Evolutionary conservation across 2,797 vertebrate species (phyloP), one percentile per base, ranked within the genome.

Genomic region (Oophaga sylvatica): DNA sequence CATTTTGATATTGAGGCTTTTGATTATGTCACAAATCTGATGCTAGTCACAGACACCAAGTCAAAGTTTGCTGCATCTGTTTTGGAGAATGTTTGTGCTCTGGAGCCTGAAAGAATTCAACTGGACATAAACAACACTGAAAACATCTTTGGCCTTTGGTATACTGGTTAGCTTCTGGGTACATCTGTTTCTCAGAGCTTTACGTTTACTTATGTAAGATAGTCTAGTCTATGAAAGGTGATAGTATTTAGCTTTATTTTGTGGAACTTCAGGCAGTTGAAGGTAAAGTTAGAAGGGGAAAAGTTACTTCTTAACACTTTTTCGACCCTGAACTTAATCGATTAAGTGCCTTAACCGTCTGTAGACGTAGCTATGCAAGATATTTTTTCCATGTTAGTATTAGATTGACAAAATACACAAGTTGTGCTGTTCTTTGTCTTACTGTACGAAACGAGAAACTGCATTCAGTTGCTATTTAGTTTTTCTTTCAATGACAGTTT

Each of bases 321-420:
- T 91, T 92, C 70, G 62, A 94, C 95, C 94, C 93, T 94, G 94
- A 96, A 96, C 93, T 93, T 78, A 86, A 95, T 94, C 88, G 94
- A 95, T 95, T 93, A 94, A 99, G 98, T 99, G 98, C 98, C 98
- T 99, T 99, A 97, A 96, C 95, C 93, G 95, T 97, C 96, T 95
- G 95, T 97, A 96, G 96, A 97, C 95, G 95, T 95, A 97, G 97
- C 98, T 99, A 99, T 99, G 98, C 98, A 99, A 99, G 95, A 93
- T 96, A 96, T 97, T 94, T 95, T 87, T 97, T 94, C 95, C 95
- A 95, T 94, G 95, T 95, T 95, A 94, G 94, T 94, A 96, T 92
- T 94, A 92, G 92, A 93, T 90, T 91, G 94, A 95, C 93, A 92
- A 93, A 93, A 94, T 93, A 91, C 91, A 89, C 84, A 90, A 88